Evolutionary conservation across 2,888 invertebrate genomes (phyloP).

Genomic region (Pterobdella sp.): DNA sequence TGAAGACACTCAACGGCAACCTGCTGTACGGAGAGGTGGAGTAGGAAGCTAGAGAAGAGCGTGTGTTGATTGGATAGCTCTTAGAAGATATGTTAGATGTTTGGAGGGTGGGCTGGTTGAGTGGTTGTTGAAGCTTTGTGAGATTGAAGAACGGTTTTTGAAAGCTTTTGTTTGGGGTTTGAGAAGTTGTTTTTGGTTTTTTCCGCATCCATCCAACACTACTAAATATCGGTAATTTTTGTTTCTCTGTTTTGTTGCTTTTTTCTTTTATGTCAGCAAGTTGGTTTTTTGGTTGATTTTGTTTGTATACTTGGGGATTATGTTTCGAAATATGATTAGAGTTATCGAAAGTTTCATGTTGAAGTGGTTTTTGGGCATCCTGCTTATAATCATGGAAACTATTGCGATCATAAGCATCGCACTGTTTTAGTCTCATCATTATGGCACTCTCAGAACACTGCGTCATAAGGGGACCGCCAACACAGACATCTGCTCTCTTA

Average conservation of each 20-base stretch:
- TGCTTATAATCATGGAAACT: too few relatives aligned
- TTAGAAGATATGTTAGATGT: not conserved
- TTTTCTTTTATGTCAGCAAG: not conserved
- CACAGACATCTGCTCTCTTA: not conserved
- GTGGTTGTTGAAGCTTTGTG: not conserved
- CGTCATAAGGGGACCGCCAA: not conserved
- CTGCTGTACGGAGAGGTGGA: conserved; percentile 8
- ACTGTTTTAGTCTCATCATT: not conserved
- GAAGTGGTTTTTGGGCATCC: not conserved
- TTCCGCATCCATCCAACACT: not conserved
- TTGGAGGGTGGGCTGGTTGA: not conserved
- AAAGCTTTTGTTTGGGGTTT: not conserved
- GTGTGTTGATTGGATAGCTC: not conserved
- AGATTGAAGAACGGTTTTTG: not conserved
- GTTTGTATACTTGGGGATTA: not conserved
- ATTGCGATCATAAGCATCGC: not conserved
- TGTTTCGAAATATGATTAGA: not conserved
- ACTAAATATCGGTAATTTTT: not conserved
- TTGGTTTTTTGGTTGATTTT: not conserved
- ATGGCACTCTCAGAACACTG: not conserved
- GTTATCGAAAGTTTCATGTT: not conserved
- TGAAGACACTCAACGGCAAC: conserved; percentile 7
- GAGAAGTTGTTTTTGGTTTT: not conserved
- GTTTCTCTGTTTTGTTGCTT: not conserved
- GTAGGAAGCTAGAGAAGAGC: not conserved